A percentile compares a stretch with the other conserved stretches of the same genome.
phyloP scores from a whole-genome alignment of 2,888 invertebrate species.

The Calameuta pallipes region DNA sequence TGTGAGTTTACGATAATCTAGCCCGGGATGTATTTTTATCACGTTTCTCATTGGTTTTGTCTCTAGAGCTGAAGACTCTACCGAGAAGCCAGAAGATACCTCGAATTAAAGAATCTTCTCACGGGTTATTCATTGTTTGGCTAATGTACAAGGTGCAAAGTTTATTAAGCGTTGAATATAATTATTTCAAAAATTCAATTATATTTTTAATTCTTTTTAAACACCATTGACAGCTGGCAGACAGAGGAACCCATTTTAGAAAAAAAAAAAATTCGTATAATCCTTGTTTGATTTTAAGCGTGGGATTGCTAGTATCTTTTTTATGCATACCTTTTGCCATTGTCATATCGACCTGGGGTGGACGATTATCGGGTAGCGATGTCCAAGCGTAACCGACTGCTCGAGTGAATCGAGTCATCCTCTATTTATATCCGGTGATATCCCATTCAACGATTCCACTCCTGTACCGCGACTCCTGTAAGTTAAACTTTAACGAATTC shows the following conservation, averaged over 20 bases:
- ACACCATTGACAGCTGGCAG: too few relatives aligned
- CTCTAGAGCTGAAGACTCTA: background rate
- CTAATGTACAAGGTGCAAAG: background rate
- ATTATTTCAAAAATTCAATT: background rate
- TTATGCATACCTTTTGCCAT: background rate
- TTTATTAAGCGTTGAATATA: background rate
- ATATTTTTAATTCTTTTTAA: too few relatives aligned
- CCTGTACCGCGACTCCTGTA: background rate
- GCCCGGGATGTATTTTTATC: background rate
- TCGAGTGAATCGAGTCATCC: conserved; percentile 43
- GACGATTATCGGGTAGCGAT: background rate
- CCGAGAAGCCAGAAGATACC: background rate
- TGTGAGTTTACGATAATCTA: background rate
- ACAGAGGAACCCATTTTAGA: background rate
- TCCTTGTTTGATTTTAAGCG: background rate
- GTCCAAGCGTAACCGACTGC: background rate
- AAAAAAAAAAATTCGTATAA: background rate
- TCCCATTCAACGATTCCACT: conserved; percentile 47
- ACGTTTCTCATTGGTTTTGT: background rate
- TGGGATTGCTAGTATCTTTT: background rate
- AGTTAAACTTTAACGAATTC: background rate
- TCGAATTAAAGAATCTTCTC: background rate
- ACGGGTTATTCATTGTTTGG: background rate
- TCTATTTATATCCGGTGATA: conserved; percentile 58
- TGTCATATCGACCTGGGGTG: background rate